phyloP scores from a whole-genome alignment of 2,888 invertebrate genomes.

The Cremastobaeus sp. region DNA sequence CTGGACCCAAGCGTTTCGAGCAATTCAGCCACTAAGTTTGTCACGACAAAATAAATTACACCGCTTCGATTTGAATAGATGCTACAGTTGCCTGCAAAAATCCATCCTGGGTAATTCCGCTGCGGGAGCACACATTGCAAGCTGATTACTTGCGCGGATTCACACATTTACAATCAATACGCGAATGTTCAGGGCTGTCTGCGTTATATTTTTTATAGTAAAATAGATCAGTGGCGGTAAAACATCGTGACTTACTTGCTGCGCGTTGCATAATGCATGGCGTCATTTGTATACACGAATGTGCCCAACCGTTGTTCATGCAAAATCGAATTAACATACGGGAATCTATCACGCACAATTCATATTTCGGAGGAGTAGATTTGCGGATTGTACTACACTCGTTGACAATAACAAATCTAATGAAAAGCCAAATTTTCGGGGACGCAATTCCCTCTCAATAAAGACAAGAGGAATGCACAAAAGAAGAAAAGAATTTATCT shows the following conservation, averaged over 20 bases:
- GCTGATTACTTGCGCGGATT: no score
- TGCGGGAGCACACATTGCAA: no score
- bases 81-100: no score
- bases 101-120: no score
- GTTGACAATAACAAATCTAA: slow-evolving; percentile 17
- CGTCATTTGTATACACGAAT: slow-evolving; percentile 26
- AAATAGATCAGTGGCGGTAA: slow-evolving; percentile 29
- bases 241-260: slow-evolving; percentile 23
- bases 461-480: slow-evolving; percentile 63
- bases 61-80: no score
- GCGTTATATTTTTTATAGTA: slow-evolving; percentile 23
- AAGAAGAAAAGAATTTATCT: slow-evolving; percentile 65
- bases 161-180: no score
- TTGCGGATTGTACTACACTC: neutral
- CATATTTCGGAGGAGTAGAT: slow-evolving; percentile 4
- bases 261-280: slow-evolving; percentile 29
- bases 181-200: slow-evolving; percentile 9
- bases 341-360: slow-evolving; percentile 17
- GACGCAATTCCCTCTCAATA: slow-evolving; percentile 12
- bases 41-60: no score
- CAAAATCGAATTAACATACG: slow-evolving; percentile 29
- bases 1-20: no score
- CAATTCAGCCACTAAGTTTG: no score
- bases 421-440: slow-evolving; percentile 12
- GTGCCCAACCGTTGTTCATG: slow-evolving; percentile 20